Conservation (phyloP, 2,113 vertebrate species). For the Hyperopisus bebe region DNA sequence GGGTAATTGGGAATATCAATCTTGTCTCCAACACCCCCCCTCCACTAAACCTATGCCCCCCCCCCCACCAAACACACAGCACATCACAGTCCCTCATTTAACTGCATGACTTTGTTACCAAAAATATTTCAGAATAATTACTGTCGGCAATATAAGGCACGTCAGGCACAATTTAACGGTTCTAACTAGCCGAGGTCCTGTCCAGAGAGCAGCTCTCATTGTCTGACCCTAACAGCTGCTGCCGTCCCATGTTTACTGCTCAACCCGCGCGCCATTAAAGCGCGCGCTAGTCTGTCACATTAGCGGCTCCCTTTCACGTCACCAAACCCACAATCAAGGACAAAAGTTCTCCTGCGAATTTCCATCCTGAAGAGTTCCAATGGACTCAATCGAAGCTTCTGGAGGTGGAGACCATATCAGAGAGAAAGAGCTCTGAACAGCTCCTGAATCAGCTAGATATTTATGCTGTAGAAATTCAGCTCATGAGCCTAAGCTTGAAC, state of each 20-base stretch:
- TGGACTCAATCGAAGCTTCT: not conserved
- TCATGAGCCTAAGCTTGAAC: not conserved
- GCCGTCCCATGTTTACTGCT: not conserved
- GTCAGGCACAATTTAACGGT: not conserved
- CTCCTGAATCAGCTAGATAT: not conserved
- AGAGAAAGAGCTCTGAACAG: not conserved
- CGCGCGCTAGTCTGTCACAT: not conserved
- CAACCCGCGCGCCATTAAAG: not conserved
- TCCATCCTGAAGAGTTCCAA: not conserved
- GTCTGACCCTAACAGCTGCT: not conserved
- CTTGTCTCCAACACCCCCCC: slow-evolving; percentile 44
- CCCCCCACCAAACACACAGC: slow-evolving; percentile 13
- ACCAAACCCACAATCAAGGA: not conserved
- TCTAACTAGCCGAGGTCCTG: not conserved
- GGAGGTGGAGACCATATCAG: not conserved
- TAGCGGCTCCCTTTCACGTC: not conserved
- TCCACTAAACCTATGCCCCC: slow-evolving; percentile 35
- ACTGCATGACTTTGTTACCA: slow-evolving; percentile 39
- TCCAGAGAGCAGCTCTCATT: not conserved
- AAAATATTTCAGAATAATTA: slow-evolving; percentile 43
- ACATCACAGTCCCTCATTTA: slow-evolving; percentile 21
- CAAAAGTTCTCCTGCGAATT: not conserved
- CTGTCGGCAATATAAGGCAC: not conserved
- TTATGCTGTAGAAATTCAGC: not conserved
- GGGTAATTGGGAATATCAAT: slow-evolving; percentile 70